Evolutionary conservation across 2,797 vertebrate species (phyloP).

Genomic region (Telmatherina bonti): DNA sequence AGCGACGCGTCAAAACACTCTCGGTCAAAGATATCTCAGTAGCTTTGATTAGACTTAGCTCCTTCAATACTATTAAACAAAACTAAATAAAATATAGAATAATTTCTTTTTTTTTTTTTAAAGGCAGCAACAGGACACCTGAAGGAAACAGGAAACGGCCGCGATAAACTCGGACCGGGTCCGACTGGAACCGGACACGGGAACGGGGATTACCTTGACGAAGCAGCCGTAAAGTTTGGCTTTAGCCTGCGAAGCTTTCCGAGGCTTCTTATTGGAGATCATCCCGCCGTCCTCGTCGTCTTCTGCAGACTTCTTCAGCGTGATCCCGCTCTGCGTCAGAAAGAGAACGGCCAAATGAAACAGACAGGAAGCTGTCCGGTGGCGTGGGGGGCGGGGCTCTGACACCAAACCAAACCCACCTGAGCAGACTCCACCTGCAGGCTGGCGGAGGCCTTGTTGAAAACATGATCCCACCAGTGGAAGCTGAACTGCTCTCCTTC

Average conservation of each 20-base stretch:
- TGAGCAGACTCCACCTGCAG: conserved; percentile 86
- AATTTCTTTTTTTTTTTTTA: too few relatives aligned
- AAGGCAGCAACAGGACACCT: too few relatives aligned
- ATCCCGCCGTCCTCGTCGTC: conserved; percentile 59
- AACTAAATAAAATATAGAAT: too few relatives aligned
- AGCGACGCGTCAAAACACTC: too few relatives aligned
- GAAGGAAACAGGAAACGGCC: too few relatives aligned
- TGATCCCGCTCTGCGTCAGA: conserved; percentile 82
- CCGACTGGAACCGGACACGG: fast-evolving
- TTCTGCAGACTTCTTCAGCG: conserved; percentile 75
- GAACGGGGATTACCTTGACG: conserved; percentile 84
- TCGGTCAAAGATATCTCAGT: too few relatives aligned
- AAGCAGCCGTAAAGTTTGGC: conserved; percentile 90
- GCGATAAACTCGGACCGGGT: too few relatives aligned
- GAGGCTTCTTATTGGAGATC: conserved; percentile 87
- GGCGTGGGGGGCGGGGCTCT: too few relatives aligned
- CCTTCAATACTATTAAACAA: too few relatives aligned
- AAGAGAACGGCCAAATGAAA: not conserved
- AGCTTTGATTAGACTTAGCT: too few relatives aligned
- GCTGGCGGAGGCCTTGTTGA: conserved; percentile 90
- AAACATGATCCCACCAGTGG: conserved; percentile 97
- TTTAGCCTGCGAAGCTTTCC: conserved; percentile 63
- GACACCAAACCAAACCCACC: conserved; percentile 64
- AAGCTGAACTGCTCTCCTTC: conserved; percentile 91
- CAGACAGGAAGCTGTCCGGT: too few relatives aligned